Conservation (phyloP, 2,113 vertebrate species). For the Capra hircus region DNA sequence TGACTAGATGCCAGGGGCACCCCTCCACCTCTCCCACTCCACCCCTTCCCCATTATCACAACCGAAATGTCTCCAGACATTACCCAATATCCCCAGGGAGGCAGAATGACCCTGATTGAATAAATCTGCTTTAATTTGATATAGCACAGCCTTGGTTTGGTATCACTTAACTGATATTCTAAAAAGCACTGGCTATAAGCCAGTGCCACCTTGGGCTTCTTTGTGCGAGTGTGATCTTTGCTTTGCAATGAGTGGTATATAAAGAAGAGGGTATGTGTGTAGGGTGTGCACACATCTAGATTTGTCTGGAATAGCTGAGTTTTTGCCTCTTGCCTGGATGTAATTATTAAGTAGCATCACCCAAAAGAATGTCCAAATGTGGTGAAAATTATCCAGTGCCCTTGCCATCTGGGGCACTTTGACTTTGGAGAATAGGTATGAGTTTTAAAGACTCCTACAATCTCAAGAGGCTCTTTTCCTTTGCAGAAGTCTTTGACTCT, state of each 20-base stretch:
- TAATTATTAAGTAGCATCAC: conserved; percentile 10
- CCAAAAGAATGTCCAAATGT: neutral
- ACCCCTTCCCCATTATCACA: neutral
- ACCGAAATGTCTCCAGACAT: neutral
- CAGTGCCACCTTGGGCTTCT: neutral
- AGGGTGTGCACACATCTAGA: neutral
- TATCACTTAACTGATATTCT: neutral
- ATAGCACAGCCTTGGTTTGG: neutral
- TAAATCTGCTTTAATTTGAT: neutral
- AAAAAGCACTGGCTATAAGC: neutral
- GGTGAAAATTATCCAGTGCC: neutral
- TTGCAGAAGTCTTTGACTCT: neutral
- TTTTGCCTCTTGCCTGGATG: neutral
- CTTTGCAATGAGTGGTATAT: neutral
- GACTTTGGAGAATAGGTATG: neutral
- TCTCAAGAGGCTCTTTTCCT: neutral
- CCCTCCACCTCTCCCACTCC: neutral
- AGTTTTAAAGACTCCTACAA: neutral
- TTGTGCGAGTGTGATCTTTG: neutral
- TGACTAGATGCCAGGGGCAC: neutral
- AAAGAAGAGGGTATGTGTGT: neutral
- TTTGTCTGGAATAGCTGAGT: neutral
- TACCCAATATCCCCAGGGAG: neutral
- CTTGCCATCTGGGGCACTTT: neutral
- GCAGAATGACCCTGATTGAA: neutral